Conservation (phyloP, 2,888 invertebrate genomes). For the Coelopa pilipes region DNA sequence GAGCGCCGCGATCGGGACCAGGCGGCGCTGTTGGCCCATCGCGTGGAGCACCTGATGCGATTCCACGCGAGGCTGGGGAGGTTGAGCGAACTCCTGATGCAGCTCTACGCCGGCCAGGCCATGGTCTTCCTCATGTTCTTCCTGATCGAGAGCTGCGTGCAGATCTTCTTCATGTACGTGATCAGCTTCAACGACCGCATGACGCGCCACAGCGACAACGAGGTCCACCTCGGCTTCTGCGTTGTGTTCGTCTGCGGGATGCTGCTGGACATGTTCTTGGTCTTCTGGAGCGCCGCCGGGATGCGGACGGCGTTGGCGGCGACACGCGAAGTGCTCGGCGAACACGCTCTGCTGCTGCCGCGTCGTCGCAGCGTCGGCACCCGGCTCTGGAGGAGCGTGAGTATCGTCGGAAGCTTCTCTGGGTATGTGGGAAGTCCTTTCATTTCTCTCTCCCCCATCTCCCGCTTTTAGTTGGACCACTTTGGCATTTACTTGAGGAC, state of each 20-base stretch:
- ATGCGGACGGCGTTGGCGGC: constrained; percentile 36
- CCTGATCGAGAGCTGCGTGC: constrained; percentile 51
- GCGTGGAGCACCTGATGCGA: constrained; percentile 48
- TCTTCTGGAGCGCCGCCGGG: constrained; percentile 41
- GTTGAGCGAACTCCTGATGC: constrained; percentile 46
- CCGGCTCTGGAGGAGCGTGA: constrained; percentile 8
- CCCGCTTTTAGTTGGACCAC: constrained; percentile 43
- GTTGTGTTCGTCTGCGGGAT: constrained; percentile 35
- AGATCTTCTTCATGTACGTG: constrained; percentile 56
- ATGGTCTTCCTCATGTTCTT: constrained; percentile 50
- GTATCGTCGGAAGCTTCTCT: neutral
- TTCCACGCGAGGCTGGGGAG: constrained; percentile 46
- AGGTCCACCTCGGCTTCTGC: constrained; percentile 25
- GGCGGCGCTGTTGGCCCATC: constrained; percentile 44
- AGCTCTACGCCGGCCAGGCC: constrained; percentile 51
- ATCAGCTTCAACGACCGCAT: constrained; percentile 24
- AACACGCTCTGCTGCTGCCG: neutral
- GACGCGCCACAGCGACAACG: neutral
- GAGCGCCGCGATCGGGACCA: constrained; percentile 18
- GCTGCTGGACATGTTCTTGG: constrained; percentile 45
- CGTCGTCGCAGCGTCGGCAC: neutral
- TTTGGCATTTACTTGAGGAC: constrained; percentile 45
- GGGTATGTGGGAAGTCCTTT: constrained; percentile 6
- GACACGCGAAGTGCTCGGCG: constrained; percentile 32
- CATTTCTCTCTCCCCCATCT: constrained; percentile 12